A percentile compares a stretch with the other conserved stretches of the same genome.
These are phyloP conservation scores for Halotydeus destructor DNA, from an alignment of 1,140 invertebrate species.

Conservation along the genomic window DNA sequence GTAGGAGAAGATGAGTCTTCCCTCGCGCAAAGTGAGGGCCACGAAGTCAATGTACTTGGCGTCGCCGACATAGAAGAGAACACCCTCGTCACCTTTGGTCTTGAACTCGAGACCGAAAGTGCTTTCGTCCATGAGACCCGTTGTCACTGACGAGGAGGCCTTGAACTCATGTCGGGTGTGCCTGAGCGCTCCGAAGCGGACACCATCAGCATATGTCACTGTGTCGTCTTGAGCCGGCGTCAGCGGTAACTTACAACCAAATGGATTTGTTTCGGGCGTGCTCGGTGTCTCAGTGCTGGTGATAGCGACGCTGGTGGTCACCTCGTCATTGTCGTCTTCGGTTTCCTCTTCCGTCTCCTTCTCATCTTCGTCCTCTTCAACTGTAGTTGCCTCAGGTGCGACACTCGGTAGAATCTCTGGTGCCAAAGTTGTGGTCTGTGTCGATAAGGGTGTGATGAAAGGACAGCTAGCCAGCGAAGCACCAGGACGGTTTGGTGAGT, in stretches of 20 bases:
- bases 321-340: no score
- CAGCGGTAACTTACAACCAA: constrained; percentile 14
- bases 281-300: neutral
- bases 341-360: no score
- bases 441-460: constrained; percentile 18
- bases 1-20: constrained; percentile 45
- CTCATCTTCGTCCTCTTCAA: no score
- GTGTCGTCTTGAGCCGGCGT: constrained; percentile 7
- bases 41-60: constrained; percentile 46
- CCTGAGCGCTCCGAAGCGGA: constrained; percentile 13
- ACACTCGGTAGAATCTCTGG: neutral
- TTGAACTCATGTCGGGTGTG: constrained; percentile 39
- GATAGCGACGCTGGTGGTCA: constrained; percentile 2
- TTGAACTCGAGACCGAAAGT: constrained; percentile 60
- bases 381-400: neutral
- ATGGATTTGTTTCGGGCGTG: constrained; percentile 12
- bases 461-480: constrained; percentile 45
- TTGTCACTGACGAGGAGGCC: constrained; percentile 31
- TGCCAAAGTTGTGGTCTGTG: neutral
- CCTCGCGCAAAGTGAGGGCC: constrained; percentile 53
- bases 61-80: constrained; percentile 61
- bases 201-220: constrained; percentile 8
- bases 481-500: constrained; percentile 36
- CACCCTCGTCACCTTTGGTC: constrained; percentile 49
- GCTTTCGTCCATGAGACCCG: constrained; percentile 31